Evolutionary conservation across 2,113 vertebrate species (phyloP), one percentile per base, ranked within the genome.

Genomic region (Synchiropus splendidus): DNA sequence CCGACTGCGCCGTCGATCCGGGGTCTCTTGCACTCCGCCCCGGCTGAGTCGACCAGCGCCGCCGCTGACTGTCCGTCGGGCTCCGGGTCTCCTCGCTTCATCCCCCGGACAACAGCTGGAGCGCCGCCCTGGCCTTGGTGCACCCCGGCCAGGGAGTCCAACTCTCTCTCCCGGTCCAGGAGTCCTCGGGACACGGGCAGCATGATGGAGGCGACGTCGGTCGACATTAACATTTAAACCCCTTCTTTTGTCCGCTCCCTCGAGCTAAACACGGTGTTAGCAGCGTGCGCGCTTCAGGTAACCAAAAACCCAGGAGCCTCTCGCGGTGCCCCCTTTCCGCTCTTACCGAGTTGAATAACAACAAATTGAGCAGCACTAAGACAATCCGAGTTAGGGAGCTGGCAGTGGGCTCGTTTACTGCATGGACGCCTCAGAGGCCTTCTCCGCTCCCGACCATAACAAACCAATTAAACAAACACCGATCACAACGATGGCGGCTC

Each of bases 141-240:
- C 57, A 82, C 74, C 50, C 79, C 81, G 43, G 78, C 63, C 72
- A 79, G 71, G 47, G 83, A 13, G 37, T 88, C 86, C 79, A 88
- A 70, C 65, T 86, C 86, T 70, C 84, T 64, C 40, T 87, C 85
- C 79, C 83, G 83, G 72, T 88, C 86, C 71, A 85, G 61, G 45
- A 86, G 78, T 64, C 72, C 82, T 76, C 83, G 86, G 78, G 78
- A 82, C 67, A 86, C 85, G 15, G 85, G 83, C 67, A 88, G 69
- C 85, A 88, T 86, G 57, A 88, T 83, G 55, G 86, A 86, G 63
- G 83, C 83, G 60, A 86, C 82, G 83, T 88, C 83, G 79, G 83
- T 86, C 81, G 86, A 88, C 86, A 88, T 88, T 83, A 86, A 88
- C 86, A 87, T 87, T 77, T 78, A 83, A 78, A 11, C 3, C 16